A percentile compares a stretch with the other conserved stretches of the same genome.
Evolutionary conservation across 2,888 invertebrate species (phyloP).

Genomic region (Plebejus argus): DNA sequence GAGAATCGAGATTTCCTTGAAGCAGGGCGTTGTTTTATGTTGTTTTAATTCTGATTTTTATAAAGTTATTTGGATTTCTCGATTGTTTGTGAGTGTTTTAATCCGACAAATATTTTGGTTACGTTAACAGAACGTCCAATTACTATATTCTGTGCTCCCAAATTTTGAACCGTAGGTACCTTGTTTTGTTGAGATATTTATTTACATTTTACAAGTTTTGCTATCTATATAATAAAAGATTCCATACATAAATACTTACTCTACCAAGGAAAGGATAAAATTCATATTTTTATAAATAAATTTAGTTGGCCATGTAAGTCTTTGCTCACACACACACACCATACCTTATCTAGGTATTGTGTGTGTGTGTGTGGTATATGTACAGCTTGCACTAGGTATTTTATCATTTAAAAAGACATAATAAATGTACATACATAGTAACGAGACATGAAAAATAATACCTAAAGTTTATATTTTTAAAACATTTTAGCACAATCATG

Average conservation of each 20-base stretch:
- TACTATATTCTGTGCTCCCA: too few relatives aligned
- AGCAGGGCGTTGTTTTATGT: neutral
- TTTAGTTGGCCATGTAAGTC: neutral
- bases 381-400: neutral
- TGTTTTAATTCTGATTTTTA: too few relatives aligned
- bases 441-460: neutral
- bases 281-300: too few relatives aligned
- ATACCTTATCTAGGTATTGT: neutral
- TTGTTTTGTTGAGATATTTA: too few relatives aligned
- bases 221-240: too few relatives aligned
- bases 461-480: neutral
- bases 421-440: too few relatives aligned
- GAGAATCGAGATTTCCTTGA: neutral
- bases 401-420: too few relatives aligned
- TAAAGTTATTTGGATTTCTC: neutral
- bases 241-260: neutral
- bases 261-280: neutral
- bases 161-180: too few relatives aligned
- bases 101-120: neutral
- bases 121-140: neutral
- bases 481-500: slow-evolving; percentile 80
- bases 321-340: neutral
- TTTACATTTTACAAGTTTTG: too few relatives aligned
- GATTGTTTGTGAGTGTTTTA: neutral
- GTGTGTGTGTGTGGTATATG: too few relatives aligned